Conservation (phyloP, 2,888 invertebrate genomes). For the Syrphus vitripennis region DNA sequence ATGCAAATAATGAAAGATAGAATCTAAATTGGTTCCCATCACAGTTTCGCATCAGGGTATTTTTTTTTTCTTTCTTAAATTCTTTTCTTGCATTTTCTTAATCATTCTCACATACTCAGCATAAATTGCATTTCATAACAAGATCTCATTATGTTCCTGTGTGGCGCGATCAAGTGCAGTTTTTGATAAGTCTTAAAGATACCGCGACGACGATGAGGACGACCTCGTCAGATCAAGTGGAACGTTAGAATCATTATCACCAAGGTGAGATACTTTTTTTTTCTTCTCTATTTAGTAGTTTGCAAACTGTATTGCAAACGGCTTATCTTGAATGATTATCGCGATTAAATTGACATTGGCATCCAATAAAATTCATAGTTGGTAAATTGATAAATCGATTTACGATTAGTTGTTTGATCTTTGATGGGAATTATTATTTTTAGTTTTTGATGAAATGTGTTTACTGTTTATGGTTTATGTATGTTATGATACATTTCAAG, state of each 20-base stretch:
- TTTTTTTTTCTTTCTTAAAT: background rate
- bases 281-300: background rate
- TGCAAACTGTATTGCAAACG: constrained; percentile 36
- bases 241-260: constrained; percentile 61
- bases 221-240: constrained; percentile 51
- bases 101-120: constrained; percentile 60
- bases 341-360: constrained; percentile 68
- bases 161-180: constrained; percentile 50
- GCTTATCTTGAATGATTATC: constrained; percentile 59
- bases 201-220: background rate
- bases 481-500: too few species aligned
- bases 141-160: constrained; percentile 67
- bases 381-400: constrained; percentile 34
- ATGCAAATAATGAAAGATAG: background rate
- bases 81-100: constrained; percentile 4
- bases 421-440: background rate
- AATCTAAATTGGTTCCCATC: constrained; percentile 58
- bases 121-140: constrained; percentile 65
- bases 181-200: constrained; percentile 50
- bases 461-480: too few species aligned
- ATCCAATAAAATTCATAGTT: constrained; percentile 44
- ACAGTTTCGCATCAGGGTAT: too few species aligned
- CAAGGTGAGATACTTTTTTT: constrained; percentile 51
- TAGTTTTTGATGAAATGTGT: background rate
- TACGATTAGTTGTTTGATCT: constrained; percentile 58